A percentile compares a stretch with the other conserved stretches of the same genome.
Evolutionary conservation across 1,140 invertebrate species (phyloP).

Genomic region (Coptotermes formosanus): DNA sequence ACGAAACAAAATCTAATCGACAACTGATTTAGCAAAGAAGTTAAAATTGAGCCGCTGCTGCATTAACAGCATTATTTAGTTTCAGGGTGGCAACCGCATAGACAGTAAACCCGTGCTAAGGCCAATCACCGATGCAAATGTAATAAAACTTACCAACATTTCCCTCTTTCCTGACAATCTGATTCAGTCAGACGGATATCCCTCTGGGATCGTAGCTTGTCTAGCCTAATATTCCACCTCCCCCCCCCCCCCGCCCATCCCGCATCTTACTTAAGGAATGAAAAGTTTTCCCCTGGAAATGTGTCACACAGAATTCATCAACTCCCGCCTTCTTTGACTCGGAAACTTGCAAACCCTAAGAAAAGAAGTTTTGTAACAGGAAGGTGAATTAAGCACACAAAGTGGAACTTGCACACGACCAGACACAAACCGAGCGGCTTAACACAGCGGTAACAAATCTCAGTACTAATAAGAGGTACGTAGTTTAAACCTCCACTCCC

Average conservation of each 20-base stretch:
- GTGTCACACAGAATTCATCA: slow-evolving; percentile 16
- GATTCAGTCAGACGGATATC: background rate
- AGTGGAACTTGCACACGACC: too few species aligned
- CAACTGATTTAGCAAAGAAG: slow-evolving; percentile 12
- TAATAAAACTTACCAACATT: slow-evolving; percentile 12
- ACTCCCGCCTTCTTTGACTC: background rate
- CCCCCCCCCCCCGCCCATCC: background rate
- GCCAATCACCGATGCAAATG: slow-evolving; percentile 14
- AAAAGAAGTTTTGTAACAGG: too few species aligned
- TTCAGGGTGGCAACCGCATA: slow-evolving; percentile 1
- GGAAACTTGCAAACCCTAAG: background rate
- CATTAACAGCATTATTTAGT: slow-evolving; percentile 14
- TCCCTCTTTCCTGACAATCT: background rate
- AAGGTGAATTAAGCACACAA: too few species aligned
- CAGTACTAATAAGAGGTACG: too few species aligned
- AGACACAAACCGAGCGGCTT: too few species aligned
- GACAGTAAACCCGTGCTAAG: background rate
- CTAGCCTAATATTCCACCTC: background rate
- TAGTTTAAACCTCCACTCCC: too few species aligned
- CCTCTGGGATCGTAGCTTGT: background rate
- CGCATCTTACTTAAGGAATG: background rate
- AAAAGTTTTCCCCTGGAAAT: background rate
- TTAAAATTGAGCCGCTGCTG: background rate
- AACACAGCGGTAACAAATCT: too few species aligned
- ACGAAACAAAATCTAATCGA: slow-evolving; percentile 9